These are phyloP conservation scores for Panthera leo DNA, from an alignment of 2,113 vertebrate genomes.

Conservation along the genomic window DNA sequence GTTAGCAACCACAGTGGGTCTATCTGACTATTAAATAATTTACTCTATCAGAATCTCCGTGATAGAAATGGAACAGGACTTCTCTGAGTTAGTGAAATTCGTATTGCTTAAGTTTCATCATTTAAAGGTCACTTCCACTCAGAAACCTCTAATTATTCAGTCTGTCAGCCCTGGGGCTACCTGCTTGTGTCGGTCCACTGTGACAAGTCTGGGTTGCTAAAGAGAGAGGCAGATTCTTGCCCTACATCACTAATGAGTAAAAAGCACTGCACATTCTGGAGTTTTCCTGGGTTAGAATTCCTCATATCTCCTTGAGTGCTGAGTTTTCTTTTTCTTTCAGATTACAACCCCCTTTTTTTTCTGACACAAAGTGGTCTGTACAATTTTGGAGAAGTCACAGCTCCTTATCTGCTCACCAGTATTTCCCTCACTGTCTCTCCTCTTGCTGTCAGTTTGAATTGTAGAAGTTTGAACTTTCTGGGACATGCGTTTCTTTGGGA, in stretches of 20 bases:
- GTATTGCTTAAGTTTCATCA: slow-evolving; percentile 22
- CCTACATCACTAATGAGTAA: slow-evolving; percentile 65
- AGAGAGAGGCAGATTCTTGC: slow-evolving; percentile 58
- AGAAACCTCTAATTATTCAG: slow-evolving; percentile 46
- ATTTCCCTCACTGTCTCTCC: not conserved
- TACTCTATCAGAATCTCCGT: not conserved
- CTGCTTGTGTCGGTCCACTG: not conserved
- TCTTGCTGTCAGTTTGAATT: not conserved
- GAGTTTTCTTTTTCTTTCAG: slow-evolving; percentile 7
- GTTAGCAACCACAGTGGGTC: not conserved
- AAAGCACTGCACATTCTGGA: not conserved
- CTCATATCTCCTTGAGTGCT: not conserved
- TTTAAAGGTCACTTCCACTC: slow-evolving; percentile 55
- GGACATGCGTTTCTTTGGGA: not conserved
- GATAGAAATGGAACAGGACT: slow-evolving; percentile 50
- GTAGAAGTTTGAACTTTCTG: not conserved
- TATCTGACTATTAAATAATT: slow-evolving; percentile 38
- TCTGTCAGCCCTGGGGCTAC: slow-evolving; percentile 55
- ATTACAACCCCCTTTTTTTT: not conserved
- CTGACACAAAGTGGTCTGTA: not conserved
- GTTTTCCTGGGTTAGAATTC: slow-evolving; percentile 20
- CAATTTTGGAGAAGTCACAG: not conserved
- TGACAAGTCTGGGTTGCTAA: slow-evolving; percentile 39
- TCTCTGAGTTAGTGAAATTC: slow-evolving; percentile 23
- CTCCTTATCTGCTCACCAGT: not conserved